phyloP scores from a whole-genome alignment of 2,797 vertebrate species.

The Notolepis coatsorum region DNA sequence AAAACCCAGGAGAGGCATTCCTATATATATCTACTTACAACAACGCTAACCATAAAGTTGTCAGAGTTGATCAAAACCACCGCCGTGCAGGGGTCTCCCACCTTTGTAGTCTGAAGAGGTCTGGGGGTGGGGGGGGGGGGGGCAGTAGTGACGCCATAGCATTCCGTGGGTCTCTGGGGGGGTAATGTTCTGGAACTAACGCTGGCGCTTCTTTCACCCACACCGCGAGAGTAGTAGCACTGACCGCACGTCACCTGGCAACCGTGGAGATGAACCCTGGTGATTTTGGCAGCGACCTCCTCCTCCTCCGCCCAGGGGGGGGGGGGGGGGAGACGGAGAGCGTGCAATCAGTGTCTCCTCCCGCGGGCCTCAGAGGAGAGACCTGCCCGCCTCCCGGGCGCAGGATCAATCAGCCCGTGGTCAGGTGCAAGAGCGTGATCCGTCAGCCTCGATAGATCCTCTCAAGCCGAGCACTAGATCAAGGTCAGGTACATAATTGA shows the following conservation, averaged over 20 bases:
- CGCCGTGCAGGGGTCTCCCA: constrained; percentile 26
- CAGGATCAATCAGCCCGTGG: constrained; percentile 70
- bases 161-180: constrained; percentile 64
- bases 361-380: constrained; percentile 37
- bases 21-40: constrained; percentile 3
- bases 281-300: constrained; percentile 51
- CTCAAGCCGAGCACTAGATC: constrained; percentile 57
- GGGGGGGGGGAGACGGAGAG: too few species aligned
- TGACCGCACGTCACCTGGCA: constrained; percentile 67
- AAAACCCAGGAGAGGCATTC: constrained; percentile 20
- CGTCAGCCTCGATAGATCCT: constrained; percentile 76
- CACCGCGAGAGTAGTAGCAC: constrained; percentile 29
- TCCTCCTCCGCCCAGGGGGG: constrained; percentile 52
- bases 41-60: constrained; percentile 10
- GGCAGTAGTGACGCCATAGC: constrained; percentile 67
- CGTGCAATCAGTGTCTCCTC: constrained; percentile 68
- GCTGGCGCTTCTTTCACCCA: constrained; percentile 43
- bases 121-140: constrained; percentile 6
- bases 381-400: constrained; percentile 64
- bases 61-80: constrained; percentile 51
- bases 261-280: constrained; percentile 53
- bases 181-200: constrained; percentile 65
- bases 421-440: constrained; percentile 58
- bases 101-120: constrained; percentile 64
- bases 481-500: constrained; percentile 73